Base-by-base conservation (phyloP, 2,888 invertebrate genomes). In the Aporophyla nigra region DNA sequence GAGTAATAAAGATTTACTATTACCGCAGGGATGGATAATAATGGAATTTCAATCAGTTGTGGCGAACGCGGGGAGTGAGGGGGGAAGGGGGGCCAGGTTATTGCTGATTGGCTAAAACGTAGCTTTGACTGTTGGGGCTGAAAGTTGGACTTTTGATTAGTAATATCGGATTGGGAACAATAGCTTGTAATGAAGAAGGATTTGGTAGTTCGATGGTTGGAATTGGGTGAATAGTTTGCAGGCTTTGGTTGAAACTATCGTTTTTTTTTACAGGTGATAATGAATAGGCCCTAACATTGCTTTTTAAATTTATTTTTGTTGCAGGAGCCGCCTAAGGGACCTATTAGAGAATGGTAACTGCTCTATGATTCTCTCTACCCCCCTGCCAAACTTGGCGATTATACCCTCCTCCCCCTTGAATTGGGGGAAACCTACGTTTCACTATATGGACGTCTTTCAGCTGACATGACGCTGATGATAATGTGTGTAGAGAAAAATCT, bases 31-130 rank as follows among this genome's bases (percentile, higher is more conserved):
- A 88, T 87, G 92, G 92, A 93, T 95, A 94, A 95, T 96, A 96
- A 96, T 96, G 95, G 96, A 95, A 95, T 96, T 96, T 96, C 96
- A 96, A 96, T 96, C 95, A 95, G 95, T 90, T 91, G 87, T 87
- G 89, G 90, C 84, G 84, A 70, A 68, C 83, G 83, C 63, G 79
- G 62, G 61, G 79, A 58, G 73, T 21, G 43, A 21, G 33, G 80
- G 33, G 80, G 76, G 61, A 66, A 46, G 69, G 77, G 53, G 70
- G 63, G 77, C 14, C 14, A 76, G 79, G 82, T 89, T 90, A 89
- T 85, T 90, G 88, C 89, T 85, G 87, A 89, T 87, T 87, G 87
- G 88, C 86, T 88, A 89, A 86, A 88, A 86, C 68, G 86, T 73
- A 76, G 82, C 83, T 85, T 87, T 86, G 87, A 87, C 85, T 88